Evolutionary conservation across 1,140 invertebrate species (phyloP).

Genomic region (Cyrtorhinus lividipennis): DNA sequence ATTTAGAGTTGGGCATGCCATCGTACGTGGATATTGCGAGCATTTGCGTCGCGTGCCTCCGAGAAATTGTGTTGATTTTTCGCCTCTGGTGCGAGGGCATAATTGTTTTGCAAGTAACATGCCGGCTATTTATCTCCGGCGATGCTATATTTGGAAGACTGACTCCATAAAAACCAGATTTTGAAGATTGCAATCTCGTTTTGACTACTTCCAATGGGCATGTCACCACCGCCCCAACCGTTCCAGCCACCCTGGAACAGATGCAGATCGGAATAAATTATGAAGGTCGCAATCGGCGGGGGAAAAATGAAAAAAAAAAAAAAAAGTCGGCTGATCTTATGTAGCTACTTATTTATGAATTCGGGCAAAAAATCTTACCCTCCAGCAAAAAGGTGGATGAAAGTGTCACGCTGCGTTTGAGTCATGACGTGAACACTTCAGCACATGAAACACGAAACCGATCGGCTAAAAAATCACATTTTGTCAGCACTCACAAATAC

Average conservation of each 20-base stretch:
- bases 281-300: too few relatives aligned
- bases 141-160: conserved; percentile 32
- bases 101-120: conserved; percentile 35
- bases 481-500: not conserved
- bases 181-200: conserved; percentile 89
- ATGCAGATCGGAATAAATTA: too few relatives aligned
- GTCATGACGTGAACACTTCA: conserved; percentile 15
- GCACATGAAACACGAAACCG: not conserved
- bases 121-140: conserved; percentile 32
- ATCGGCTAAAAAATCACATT: not conserved
- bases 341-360: too few relatives aligned
- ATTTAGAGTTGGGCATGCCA: conserved; percentile 30
- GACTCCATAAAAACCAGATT: conserved; percentile 50
- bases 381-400: conserved; percentile 73
- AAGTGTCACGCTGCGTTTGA: conserved; percentile 42
- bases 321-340: too few relatives aligned
- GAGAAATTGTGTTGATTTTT: conserved; percentile 31
- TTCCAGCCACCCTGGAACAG: conserved; percentile 68
- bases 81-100: conserved; percentile 33
- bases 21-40: conserved; percentile 44
- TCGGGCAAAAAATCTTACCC: conserved; percentile 45
- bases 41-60: conserved; percentile 29
- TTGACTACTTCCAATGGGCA: conserved; percentile 98
- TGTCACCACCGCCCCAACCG: conserved; percentile 87
- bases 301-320: too few relatives aligned